A percentile compares a stretch with the other conserved stretches of the same genome.
phyloP scores from a whole-genome alignment of 2,888 invertebrate species.

The Calliscelio sp. region DNA sequence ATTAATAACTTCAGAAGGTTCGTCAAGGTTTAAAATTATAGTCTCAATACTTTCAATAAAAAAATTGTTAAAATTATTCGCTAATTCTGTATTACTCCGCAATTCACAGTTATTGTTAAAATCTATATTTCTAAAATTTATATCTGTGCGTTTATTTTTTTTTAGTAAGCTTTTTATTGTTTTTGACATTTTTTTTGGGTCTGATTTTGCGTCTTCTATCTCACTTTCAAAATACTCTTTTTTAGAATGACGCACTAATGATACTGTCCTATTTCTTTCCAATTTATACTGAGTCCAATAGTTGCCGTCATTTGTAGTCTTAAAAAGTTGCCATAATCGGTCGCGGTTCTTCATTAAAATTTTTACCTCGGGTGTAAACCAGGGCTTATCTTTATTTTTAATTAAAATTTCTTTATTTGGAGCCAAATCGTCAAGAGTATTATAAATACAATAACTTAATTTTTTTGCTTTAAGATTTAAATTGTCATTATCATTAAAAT shows the following conservation, averaged over 20 bases:
- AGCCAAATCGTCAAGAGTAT: constrained; percentile 8
- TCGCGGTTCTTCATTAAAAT: neutral
- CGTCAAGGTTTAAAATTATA: constrained; percentile 8
- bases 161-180: constrained; percentile 27
- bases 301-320: constrained; percentile 1
- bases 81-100: constrained; percentile 17
- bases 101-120: neutral
- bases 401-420: constrained; percentile 14
- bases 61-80: constrained; percentile 37
- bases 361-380: constrained; percentile 37
- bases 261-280: constrained; percentile 9
- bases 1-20: neutral
- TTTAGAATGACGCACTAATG: neutral
- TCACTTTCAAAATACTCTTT: constrained; percentile 19
- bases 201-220: constrained; percentile 1
- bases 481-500: constrained; percentile 21
- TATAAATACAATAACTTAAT: constrained; percentile 10
- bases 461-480: constrained; percentile 27
- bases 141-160: neutral
- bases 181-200: constrained; percentile 25
- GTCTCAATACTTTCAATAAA: constrained; percentile 31
- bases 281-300: constrained; percentile 20
- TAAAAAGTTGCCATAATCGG: neutral
- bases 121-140: neutral
- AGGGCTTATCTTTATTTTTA: constrained; percentile 26